Evolutionary conservation across 1,140 invertebrate genomes (phyloP).

Genomic region (Vanessa tameamea): DNA sequence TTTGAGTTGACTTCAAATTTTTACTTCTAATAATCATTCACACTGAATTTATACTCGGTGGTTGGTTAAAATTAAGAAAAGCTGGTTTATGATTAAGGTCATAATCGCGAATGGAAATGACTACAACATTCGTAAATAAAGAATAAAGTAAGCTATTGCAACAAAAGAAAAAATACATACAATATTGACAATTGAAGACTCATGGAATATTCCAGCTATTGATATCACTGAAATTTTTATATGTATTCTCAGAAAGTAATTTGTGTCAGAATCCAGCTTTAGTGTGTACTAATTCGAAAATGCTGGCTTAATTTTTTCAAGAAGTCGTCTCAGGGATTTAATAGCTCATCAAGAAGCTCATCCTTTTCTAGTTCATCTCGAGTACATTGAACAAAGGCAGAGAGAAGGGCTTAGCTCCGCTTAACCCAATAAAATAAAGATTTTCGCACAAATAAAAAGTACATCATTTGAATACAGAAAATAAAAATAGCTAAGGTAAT

Average conservation of each 20-base stretch:
- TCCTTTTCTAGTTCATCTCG: slow-evolving; percentile 26
- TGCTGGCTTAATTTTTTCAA: slow-evolving; percentile 20
- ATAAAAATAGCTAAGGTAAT: slow-evolving; percentile 31
- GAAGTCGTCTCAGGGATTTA: slow-evolving; percentile 11
- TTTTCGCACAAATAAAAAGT: slow-evolving; percentile 1
- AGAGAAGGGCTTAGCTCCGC: neutral
- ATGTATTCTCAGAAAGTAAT: neutral
- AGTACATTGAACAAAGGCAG: slow-evolving; percentile 23
- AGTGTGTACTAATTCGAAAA: slow-evolving; percentile 4
- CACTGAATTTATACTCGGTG: too few relatives aligned
- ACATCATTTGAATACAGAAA: neutral
- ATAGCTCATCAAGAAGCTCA: slow-evolving; percentile 25
- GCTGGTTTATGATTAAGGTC: too few relatives aligned
- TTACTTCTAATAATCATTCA: too few relatives aligned
- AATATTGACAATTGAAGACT: neutral
- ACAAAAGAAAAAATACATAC: too few relatives aligned
- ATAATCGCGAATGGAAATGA: too few relatives aligned
- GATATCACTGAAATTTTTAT: neutral
- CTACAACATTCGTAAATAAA: too few relatives aligned
- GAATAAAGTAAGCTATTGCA: too few relatives aligned
- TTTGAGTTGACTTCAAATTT: too few relatives aligned
- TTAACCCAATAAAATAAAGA: slow-evolving; percentile 10
- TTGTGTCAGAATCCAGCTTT: slow-evolving; percentile 1
- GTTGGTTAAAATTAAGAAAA: too few relatives aligned
- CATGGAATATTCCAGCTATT: slow-evolving; percentile 14